phyloP scores from a whole-genome alignment of 2,113 vertebrate species.

The Epinephelus cyanopodus region DNA sequence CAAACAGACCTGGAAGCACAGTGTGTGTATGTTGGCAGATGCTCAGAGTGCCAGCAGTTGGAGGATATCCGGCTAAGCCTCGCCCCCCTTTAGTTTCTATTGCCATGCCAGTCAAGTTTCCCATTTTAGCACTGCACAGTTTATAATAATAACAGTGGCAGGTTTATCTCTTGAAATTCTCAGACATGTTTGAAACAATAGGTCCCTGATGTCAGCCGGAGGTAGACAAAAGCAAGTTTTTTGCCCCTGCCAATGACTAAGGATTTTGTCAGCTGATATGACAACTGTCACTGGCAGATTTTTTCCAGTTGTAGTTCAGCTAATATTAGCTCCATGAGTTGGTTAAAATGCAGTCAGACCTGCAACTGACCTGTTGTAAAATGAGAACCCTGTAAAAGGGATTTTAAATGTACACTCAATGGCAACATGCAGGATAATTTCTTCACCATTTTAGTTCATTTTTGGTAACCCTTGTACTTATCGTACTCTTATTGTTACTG shows the following conservation, averaged over 20 bases:
- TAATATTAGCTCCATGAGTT: neutral
- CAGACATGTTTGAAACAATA: neutral
- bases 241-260: no score
- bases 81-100: neutral
- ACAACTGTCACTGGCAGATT: no score
- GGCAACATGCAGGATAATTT: neutral
- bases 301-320: neutral
- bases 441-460: neutral
- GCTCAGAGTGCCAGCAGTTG: neutral
- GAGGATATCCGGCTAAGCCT: neutral
- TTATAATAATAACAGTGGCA: neutral
- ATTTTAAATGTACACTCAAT: neutral
- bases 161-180: neutral
- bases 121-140: neutral
- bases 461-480: no score
- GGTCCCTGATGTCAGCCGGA: neutral
- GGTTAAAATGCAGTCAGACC: neutral
- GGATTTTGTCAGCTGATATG: no score
- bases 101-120: neutral
- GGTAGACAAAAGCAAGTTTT: no score
- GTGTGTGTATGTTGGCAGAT: constrained; percentile 34
- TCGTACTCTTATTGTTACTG: no score
- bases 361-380: neutral
- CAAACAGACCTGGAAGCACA: neutral
- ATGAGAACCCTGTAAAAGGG: neutral